Percentiles rank a stretch among this genome's conserved stretches.
Evolutionary conservation across 2,888 invertebrate genomes (phyloP).

Genomic region (Spisula solida): DNA sequence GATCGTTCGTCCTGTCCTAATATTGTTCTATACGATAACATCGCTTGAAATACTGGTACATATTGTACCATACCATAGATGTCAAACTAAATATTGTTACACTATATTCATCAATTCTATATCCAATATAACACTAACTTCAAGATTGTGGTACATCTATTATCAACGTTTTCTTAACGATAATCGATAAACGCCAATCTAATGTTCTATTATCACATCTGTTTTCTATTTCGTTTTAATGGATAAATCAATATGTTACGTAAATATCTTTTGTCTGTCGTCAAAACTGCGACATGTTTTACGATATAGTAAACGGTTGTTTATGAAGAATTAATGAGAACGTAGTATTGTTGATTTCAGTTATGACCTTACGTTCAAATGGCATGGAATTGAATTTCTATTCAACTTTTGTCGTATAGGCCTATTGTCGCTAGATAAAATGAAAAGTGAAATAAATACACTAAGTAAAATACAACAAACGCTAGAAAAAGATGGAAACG

Average conservation of each 20-base stretch:
- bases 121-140: not conserved
- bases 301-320: not conserved
- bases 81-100: conserved; percentile 8
- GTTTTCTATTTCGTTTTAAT: not conserved
- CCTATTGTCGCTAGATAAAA: not conserved
- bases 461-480: not conserved
- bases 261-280: not conserved
- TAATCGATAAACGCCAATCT: not conserved
- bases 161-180: not conserved
- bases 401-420: conserved; percentile 1
- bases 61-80: not conserved
- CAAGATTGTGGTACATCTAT: not conserved
- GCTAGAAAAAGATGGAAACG: not conserved
- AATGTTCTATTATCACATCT: not conserved
- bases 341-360: not conserved
- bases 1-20: not conserved
- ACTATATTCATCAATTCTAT: not conserved
- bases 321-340: conserved; percentile 2
- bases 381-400: not conserved
- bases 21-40: not conserved
- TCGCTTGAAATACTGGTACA: not conserved
- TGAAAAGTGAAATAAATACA: conserved; percentile 12
- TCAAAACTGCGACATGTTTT: conserved; percentile 18
- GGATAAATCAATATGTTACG: conserved; percentile 12
- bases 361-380: conserved; percentile 1